Base-by-base conservation (phyloP, 2,888 invertebrate genomes). In the Baccha elongata region DNA sequence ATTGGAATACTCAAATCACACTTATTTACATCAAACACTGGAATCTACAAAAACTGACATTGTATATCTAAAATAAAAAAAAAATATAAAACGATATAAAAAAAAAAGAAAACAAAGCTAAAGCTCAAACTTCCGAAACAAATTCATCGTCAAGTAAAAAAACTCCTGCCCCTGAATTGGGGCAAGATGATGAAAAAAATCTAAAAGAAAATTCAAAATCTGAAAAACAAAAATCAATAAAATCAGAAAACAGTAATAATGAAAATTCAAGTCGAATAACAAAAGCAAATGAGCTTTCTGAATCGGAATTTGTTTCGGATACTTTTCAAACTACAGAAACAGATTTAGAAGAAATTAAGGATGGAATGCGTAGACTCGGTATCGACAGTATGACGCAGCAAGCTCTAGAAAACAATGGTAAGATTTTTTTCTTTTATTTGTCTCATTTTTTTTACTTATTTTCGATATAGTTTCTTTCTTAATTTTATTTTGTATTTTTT, bases 231-330 rank as follows among this genome's bases (percentile, higher is more conserved):
- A 50, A 69, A 48, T 53, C 53, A 69, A 68, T 52, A 65, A 85
- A 76, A 44, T 46, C 60, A 48, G 44, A 29, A 44, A 46, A 19
- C 19, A 60, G 46, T 21, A 58, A 64, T 11, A 52, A 53, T 42
- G 46, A 21, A 67, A 79, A 75, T 60, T 75, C 62, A 81, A 72
- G 52, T 69, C 74, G 21, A 72, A 78, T 72, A 58, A 17, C 55
- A 50, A 85, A 84, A 78, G 53, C 67, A 72, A 79, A 84, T 83
- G 72, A 81, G 42, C 23, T 83, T 73, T 88, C 89, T 81, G 91
- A 92, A 89, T 93, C 94, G 88, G 96, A 96, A 91, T 95, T 96
- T 92, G 93, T 95, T 87, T 95, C 95, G 87, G 95, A 96, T 90
- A 93, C 93, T 88, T 94, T 94, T 91, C 93, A 94, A 90, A 93